Evolutionary conservation across 2,888 invertebrate genomes (phyloP), one percentile per base, ranked within the genome.

Genomic region (Morpho deidamia): DNA sequence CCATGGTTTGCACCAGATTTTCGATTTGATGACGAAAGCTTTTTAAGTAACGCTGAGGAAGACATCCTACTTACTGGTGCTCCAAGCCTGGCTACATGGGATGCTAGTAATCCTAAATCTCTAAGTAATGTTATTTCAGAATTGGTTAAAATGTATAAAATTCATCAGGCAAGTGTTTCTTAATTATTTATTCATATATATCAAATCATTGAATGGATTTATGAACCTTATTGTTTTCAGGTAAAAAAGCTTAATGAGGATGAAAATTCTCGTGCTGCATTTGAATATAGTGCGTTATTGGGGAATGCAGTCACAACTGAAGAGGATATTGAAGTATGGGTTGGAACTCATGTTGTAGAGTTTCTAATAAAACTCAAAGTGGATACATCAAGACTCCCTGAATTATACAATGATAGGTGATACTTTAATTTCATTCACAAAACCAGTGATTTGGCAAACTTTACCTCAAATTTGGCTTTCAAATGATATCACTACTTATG

Each of bases 1-100:
- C 92, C 93, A 7, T 92, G 93, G 76, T 92, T 92, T 68, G 93
- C 94, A 7, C 95, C 95, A 1, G 95, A 95, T 73, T 94, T 95
- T 70, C 90, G 93, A 66, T 95, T 95, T 76, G 91, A 93, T 63
- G 94, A 95, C 73, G 91, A 92, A 40, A 86, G 81, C 46, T 95
- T 95, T 74, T 76, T 93, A 32, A 88, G 82, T 51, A 92, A 91
- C 71, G 83, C 92, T 43, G 91, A 93, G 69, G 78, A 90, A 51
- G 80, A 91, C 50, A 79, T 81, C 51, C 77, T 94, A 35, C 82
- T 83, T 51, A 75, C 81, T 48, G 74, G 89, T 67, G 70, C 94
- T 37, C 93, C 93, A 11, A 92, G 92, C 69, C 82, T 94, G 49
- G 82, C 87, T 5, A 88, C 91, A 47, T 95, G 95, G 95, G 86